A percentile compares a stretch with the other conserved stretches of the same genome.
These are phyloP conservation scores for Cerastis leucographa DNA, from an alignment of 2,888 invertebrate genomes.

Conservation along the genomic window DNA sequence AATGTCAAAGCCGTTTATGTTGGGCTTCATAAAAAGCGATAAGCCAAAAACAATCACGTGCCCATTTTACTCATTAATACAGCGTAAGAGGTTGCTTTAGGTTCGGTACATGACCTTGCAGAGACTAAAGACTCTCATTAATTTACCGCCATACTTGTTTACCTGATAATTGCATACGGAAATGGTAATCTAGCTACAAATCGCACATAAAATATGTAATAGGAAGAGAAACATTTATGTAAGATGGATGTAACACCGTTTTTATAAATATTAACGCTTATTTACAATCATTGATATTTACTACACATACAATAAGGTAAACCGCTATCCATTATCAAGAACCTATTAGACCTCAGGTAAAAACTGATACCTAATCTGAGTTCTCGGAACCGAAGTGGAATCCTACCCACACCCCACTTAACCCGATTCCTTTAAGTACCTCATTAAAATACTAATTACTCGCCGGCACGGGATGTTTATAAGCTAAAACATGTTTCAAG, in stretches of 20 bases:
- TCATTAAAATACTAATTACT: constrained; percentile 54
- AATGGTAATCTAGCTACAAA: constrained; percentile 17
- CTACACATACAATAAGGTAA: constrained; percentile 19
- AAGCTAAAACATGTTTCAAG: constrained; percentile 36
- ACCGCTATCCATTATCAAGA: constrained; percentile 19
- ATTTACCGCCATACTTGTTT: constrained; percentile 30
- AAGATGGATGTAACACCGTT: constrained; percentile 46
- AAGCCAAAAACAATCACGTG: constrained; percentile 4
- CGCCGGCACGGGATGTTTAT: constrained; percentile 25
- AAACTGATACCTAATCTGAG: constrained; percentile 31
- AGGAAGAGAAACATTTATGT: constrained; percentile 41
- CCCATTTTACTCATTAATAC: constrained; percentile 12
- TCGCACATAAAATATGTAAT: constrained; percentile 29
- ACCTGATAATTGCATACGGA: constrained; percentile 23
- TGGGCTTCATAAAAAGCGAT: constrained; percentile 6
- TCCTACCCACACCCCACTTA: constrained; percentile 41
- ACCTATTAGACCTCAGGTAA: constrained; percentile 42
- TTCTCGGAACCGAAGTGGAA: constrained; percentile 39
- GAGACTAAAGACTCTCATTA: constrained; percentile 5
- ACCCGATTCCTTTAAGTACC: constrained; percentile 45
- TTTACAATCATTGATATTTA: constrained; percentile 42
- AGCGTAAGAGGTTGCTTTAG: not conserved
- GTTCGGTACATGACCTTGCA: constrained; percentile 20
- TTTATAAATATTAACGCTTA: constrained; percentile 45
- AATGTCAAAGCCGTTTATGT: constrained; percentile 48